Evolutionary conservation across 2,888 invertebrate genomes (phyloP), one percentile per base, ranked within the genome.

Genomic region (Asteroscopus sphinx): DNA sequence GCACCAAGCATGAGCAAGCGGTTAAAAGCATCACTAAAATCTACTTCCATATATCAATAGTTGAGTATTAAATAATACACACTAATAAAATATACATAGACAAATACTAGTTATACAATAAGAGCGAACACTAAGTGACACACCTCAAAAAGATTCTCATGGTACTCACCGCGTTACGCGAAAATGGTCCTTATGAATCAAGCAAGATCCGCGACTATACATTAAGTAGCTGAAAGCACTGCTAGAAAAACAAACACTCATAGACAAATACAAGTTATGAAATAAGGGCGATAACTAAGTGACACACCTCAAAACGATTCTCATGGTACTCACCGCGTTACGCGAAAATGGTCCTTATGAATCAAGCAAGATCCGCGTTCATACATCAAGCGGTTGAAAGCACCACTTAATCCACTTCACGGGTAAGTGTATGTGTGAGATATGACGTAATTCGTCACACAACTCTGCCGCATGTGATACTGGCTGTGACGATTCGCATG

Each of bases 391-490:
- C 61, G 76, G 79, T 79, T 82, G 83, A 85, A 76, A 79, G 82
- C 81, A 72, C 78, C 85, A 80, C 88, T 88, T 90, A 90, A 90
- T 90, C 89, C 89, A 82, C 88, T 82, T 81, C 81, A 80, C 59
- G 76, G 79, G 76, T 82, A 83, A 87, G 86, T 86, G 84, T 83
- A 84, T 80, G 82, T 83, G 82, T 81, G 87, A 90, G 84, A 87
- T 88, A 89, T 89, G 88, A 87, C 82, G 86, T 87, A 86, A 87
- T 91, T 83, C 84, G 85, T 91, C 89, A 90, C 80, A 81, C 70
- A 74, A 66, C 76, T 66, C 73, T 74, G 80, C 67, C 68, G 61
- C 72, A 63, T 68, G 77, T 75, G 78, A 80, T 81, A 81, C 79
- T 68, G 73, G 28, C 68, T 67, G 73, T 78, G 80, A 80, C 79